phyloP scores from a whole-genome alignment of 37 sponge, comb jelly and placozoan species.

The Lycopodina hypogea region DNA sequence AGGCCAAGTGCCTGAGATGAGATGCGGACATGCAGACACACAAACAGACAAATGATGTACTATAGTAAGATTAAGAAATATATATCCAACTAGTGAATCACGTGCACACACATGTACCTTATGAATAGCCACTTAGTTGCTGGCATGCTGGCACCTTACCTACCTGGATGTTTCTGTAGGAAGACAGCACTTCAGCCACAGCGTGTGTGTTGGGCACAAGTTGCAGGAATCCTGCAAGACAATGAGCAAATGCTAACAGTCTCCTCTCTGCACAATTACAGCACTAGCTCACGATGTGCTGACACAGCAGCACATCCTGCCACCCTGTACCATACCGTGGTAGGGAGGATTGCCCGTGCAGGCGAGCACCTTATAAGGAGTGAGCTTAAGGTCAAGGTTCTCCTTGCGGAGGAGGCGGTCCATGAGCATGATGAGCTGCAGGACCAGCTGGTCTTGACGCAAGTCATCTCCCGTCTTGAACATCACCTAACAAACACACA shows the following conservation, averaged over 20 bases:
- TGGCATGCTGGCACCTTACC: not conserved
- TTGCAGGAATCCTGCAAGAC: slow-evolving; percentile 77
- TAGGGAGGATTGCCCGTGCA: slow-evolving; percentile 66
- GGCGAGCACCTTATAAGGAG: slow-evolving; percentile 91
- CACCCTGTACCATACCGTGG: not conserved
- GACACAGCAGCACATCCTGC: slow-evolving; percentile 82
- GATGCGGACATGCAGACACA: too few species aligned
- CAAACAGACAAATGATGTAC: too few species aligned
- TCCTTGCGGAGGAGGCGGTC: slow-evolving; percentile 89
- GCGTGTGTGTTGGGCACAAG: slow-evolving; percentile 66
- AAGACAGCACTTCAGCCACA: slow-evolving; percentile 83
- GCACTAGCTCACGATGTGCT: slow-evolving; percentile 7
- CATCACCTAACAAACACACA: slow-evolving; percentile 64
- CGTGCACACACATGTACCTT: too few species aligned
- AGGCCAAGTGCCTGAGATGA: too few species aligned
- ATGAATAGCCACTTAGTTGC: too few species aligned
- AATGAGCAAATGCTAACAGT: not conserved
- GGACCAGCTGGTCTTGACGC: slow-evolving; percentile 96
- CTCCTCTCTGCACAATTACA: not conserved
- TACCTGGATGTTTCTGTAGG: slow-evolving; percentile 80
- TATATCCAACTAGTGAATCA: too few species aligned
- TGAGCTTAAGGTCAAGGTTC: slow-evolving; percentile 96
- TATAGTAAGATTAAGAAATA: too few species aligned
- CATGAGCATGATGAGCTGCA: slow-evolving; percentile 94
- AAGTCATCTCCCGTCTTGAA: slow-evolving; percentile 96